Conservation (phyloP, 2,113 vertebrate species). For the Onychorhynchus coronatus region DNA sequence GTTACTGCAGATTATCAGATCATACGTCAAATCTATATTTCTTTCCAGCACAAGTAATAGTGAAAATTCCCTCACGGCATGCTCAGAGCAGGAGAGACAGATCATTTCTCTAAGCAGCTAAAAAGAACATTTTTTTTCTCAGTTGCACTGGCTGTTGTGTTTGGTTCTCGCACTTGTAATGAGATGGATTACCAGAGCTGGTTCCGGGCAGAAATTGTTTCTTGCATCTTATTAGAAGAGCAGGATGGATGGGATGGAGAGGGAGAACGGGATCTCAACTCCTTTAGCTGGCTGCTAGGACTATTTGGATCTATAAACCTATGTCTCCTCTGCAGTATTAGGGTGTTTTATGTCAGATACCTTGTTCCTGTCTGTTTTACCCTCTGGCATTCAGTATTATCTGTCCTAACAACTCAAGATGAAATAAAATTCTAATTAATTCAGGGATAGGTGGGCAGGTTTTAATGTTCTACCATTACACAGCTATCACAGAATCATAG, state of each 20-base stretch:
- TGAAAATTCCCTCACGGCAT: background rate
- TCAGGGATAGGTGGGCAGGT: background rate
- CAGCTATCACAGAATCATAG: background rate
- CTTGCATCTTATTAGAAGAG: background rate
- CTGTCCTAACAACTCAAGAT: background rate
- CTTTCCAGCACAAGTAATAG: background rate
- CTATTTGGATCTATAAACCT: background rate
- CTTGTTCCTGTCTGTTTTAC: background rate
- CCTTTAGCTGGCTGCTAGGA: background rate
- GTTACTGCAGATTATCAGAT: background rate
- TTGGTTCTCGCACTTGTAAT: background rate
- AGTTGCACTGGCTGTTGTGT: background rate
- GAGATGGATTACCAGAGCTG: background rate
- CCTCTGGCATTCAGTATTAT: background rate
- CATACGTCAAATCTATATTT: background rate
- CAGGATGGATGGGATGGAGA: background rate
- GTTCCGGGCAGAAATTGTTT: background rate
- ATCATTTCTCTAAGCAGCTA: background rate
- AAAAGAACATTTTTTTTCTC: background rate
- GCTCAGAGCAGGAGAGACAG: background rate
- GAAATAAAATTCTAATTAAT: background rate
- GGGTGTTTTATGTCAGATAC: background rate
- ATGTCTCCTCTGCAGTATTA: background rate
- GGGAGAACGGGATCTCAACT: background rate
- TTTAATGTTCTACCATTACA: background rate